These are phyloP conservation scores for Synergus umbraculus DNA, from an alignment of 2,888 invertebrate genomes.

Conservation along the genomic window DNA sequence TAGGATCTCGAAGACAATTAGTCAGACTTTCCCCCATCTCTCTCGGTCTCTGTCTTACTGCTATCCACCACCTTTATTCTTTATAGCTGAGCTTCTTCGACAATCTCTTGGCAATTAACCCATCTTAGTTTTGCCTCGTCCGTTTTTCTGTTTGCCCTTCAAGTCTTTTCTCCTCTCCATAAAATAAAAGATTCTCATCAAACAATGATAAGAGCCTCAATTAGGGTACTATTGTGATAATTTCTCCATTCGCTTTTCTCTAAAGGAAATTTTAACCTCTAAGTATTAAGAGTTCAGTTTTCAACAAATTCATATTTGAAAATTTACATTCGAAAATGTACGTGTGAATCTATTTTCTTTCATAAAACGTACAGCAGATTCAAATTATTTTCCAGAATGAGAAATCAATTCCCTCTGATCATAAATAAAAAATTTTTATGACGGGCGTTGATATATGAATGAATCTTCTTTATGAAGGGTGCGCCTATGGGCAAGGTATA, in stretches of 20 bases:
- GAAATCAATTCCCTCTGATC: not conserved
- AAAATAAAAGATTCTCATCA: not conserved
- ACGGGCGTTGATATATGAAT: not conserved
- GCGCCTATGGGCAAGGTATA: not conserved
- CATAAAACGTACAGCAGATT: not conserved
- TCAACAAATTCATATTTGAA: too few species aligned
- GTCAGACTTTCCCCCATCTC: slow-evolving; percentile 22
- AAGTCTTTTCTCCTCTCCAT: not conserved
- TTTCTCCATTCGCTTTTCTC: not conserved
- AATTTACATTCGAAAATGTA: too few species aligned
- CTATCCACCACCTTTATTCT: not conserved
- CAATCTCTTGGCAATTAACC: slow-evolving; percentile 18
- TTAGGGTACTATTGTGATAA: not conserved
- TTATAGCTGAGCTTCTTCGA: not conserved
- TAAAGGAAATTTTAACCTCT: too few species aligned
- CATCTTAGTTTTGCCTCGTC: not conserved
- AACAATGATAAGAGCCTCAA: not conserved
- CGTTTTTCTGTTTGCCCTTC: slow-evolving; percentile 1
- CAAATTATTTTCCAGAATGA: not conserved
- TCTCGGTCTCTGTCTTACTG: not conserved
- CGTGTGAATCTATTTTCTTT: not conserved
- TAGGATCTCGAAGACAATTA: slow-evolving; percentile 25
- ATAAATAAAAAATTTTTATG: slow-evolving; percentile 8
- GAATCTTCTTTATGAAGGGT: not conserved
- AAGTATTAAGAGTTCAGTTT: not conserved